Base-by-base conservation (phyloP, 2,113 vertebrate species). In the Chaetodon auriga region DNA sequence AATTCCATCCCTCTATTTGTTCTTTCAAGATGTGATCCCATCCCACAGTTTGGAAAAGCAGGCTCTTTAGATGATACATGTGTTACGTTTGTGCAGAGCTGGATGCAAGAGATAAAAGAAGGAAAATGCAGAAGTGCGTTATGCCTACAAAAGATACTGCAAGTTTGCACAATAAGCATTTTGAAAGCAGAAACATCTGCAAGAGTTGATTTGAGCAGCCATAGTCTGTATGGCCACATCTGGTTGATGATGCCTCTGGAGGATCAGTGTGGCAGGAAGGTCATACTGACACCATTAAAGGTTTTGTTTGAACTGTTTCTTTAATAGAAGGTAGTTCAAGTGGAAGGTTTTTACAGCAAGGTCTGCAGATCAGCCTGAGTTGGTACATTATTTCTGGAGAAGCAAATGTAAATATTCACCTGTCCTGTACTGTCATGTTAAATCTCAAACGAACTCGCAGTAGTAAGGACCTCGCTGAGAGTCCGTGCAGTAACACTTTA, bases 1-100 rank as follows among this genome's bases (percentile, higher is more conserved):
- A 87, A 89, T 91, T 89, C 80, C 89, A 90, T 90, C 81, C 87
- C 63, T 78, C n/a, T 87, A 66, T 91, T 92, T 86, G 87, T 75
- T 85, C 80, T 81, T 85, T 70, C 58, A 74, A 83, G 75, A 78
- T 81, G 48, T 75, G 57, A 35, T 79, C 62, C 64, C 45, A 68
- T 65, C 68, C 70, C 68, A 80, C 45, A 51, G 46, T 58, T 75
- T 83, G 62, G 54, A 81, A 60, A 69, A 66, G 36, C 3, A 58
- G 46, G 46, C 13, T 1, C 72, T 88, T 84, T 43, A 66, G 51
- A 77, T 63, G 25, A 82, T 23, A 58, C 30, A 12, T 13, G 23
- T 78, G 81, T 79, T 66, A 60, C 30, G 23, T 57, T 75, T 75
- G 48, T 57, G 55, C 38, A 68, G 53, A 60, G 30, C 15, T 72